Percentiles rank a stretch among this genome's conserved stretches.
Evolutionary conservation across 2,113 vertebrate species (phyloP).

Genomic region (Gracilinanus agilis): DNA sequence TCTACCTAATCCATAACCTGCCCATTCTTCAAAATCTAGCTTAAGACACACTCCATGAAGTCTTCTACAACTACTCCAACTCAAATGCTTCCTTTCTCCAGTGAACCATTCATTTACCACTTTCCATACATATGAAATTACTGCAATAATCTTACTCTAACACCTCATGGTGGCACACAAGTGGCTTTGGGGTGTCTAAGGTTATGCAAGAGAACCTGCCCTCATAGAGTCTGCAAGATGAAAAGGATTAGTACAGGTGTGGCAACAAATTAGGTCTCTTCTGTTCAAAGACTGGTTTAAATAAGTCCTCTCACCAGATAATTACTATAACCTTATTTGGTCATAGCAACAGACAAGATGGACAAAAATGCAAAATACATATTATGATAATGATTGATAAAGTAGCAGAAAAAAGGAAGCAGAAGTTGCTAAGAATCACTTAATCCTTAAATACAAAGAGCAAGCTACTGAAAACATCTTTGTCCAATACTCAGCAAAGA

Average conservation of each 20-base stretch:
- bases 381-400: background rate
- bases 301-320: background rate
- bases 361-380: background rate
- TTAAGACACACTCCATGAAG: background rate
- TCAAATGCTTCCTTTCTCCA: background rate
- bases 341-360: background rate
- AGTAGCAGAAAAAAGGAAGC: background rate
- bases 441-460: background rate
- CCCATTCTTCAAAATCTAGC: background rate
- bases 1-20: background rate
- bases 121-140: background rate
- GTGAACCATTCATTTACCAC: background rate
- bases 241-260: background rate
- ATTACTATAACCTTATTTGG: background rate
- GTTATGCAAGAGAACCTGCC: background rate
- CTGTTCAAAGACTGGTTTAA: background rate
- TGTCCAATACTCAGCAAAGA: background rate
- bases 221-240: background rate
- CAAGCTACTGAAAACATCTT: background rate
- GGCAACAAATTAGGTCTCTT: background rate
- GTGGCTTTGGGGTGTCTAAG: background rate
- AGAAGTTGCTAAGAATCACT: background rate
- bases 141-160: background rate
- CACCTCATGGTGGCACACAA: background rate
- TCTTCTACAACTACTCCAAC: background rate